phyloP scores from a whole-genome alignment of 2,113 vertebrate species.

The Limnothrissa miodon region DNA sequence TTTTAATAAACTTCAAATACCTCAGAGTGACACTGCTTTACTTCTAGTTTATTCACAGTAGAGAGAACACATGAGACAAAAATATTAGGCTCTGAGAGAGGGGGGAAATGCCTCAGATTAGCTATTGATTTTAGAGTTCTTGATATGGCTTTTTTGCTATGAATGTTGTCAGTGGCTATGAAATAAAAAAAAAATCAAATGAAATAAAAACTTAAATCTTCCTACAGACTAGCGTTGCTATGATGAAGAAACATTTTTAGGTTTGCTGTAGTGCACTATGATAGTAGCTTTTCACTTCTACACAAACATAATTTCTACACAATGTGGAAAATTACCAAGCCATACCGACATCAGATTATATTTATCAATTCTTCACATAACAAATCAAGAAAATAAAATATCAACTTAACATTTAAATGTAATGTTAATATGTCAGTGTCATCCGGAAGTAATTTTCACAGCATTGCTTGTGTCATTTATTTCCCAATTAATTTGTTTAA shows the following conservation, averaged over 20 bases:
- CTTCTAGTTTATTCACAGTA: slow-evolving; percentile 25
- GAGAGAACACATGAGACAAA: slow-evolving; percentile 18
- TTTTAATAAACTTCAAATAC: slow-evolving; percentile 24
- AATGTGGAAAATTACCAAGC: no score
- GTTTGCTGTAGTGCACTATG: no score
- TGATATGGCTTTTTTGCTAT: neutral
- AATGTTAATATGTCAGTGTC: no score
- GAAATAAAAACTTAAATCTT: neutral
- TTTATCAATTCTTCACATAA: no score
- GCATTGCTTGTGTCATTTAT: neutral
- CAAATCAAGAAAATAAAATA: no score
- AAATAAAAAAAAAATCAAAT: neutral
- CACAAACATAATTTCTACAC: no score
- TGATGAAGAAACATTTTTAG: neutral
- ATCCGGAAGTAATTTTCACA: no score
- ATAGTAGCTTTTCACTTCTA: no score
- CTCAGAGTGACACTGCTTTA: slow-evolving; percentile 8
- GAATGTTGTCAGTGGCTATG: neutral
- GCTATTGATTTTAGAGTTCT: slow-evolving; percentile 32
- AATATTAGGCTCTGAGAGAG: neutral
- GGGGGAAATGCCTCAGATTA: slow-evolving; percentile 26
- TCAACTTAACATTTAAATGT: no score
- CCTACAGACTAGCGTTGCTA: neutral
- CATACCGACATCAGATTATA: no score
- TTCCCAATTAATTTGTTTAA: neutral